A percentile compares a stretch with the other conserved stretches of the same genome.
Conservation (phyloP, 2,797 vertebrate genomes). For the Alca torda region DNA sequence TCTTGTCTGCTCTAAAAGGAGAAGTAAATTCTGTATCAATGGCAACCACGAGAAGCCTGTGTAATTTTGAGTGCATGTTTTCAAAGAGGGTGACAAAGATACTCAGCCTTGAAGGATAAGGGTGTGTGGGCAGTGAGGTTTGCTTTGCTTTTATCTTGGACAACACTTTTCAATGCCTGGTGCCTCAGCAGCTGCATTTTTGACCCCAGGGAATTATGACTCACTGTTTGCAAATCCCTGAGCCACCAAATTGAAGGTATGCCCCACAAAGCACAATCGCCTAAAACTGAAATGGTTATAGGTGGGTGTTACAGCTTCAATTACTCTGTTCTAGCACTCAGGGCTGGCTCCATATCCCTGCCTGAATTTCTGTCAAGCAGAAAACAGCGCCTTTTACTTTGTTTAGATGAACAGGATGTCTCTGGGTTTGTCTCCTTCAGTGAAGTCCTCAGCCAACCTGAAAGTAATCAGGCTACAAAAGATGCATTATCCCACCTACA, state of each 20-base stretch:
- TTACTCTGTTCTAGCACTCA: not conserved
- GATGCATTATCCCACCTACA: not conserved
- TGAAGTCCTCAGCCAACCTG: not conserved
- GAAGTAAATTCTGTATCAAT: constrained; percentile 50
- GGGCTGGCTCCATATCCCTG: not conserved
- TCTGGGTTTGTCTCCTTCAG: not conserved
- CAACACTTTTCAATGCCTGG: constrained; percentile 33
- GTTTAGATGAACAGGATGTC: not conserved
- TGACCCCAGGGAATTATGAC: constrained; percentile 31
- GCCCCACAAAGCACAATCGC: not conserved
- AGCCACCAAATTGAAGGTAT: constrained; percentile 31
- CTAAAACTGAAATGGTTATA: not conserved
- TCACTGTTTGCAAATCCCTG: constrained; percentile 54
- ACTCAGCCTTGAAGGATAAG: constrained; percentile 61
- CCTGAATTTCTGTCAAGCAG: not conserved
- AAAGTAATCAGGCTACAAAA: not conserved
- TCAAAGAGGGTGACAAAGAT: constrained; percentile 19
- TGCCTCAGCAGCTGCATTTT: constrained; percentile 51
- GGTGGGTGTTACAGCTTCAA: not conserved
- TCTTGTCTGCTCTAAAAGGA: constrained; percentile 32
- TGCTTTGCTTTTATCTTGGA: constrained; percentile 64
- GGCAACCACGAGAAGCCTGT: constrained; percentile 48
- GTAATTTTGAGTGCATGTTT: constrained; percentile 22
- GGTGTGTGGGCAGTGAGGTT: constrained; percentile 37
- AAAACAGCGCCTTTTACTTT: not conserved